Evolutionary conservation across 2,888 invertebrate species (phyloP).

Genomic region (Raillietiella orientalis): DNA sequence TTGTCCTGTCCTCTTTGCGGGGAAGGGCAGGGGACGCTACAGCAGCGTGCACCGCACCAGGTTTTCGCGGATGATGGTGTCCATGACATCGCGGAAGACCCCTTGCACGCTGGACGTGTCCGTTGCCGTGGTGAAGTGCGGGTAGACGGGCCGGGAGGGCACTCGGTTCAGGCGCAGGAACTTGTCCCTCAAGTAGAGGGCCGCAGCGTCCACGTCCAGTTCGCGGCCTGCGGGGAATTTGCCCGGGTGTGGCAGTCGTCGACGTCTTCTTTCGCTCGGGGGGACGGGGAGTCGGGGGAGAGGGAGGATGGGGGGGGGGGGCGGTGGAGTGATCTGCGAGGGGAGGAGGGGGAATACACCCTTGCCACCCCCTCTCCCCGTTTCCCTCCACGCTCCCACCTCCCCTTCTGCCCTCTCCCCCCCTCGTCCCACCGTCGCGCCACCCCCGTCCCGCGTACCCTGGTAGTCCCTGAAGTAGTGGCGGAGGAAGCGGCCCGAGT

Average conservation of each 20-base stretch:
- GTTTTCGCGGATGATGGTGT: conserved; percentile 26
- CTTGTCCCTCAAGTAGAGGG: conserved; percentile 25
- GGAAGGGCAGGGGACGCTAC: no score
- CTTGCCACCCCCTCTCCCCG: no score
- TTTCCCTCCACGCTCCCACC: no score
- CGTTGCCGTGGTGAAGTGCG: conserved; percentile 30
- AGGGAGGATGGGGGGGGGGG: no score
- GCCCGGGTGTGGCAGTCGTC: not conserved
- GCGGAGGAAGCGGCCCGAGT: conserved; percentile 23
- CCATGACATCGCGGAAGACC: conserved; percentile 28
- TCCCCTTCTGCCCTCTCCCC: no score
- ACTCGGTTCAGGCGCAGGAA: conserved; percentile 21
- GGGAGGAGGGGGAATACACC: no score
- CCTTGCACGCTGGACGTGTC: conserved; percentile 29
- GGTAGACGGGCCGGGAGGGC: conserved; percentile 22
- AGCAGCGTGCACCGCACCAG: conserved; percentile 21
- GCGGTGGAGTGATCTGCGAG: no score
- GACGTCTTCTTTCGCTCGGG: no score
- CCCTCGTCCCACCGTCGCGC: no score
- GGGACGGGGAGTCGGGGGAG: no score
- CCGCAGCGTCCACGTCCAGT: conserved; percentile 24
- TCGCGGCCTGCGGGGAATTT: conserved; percentile 20
- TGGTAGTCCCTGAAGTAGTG: conserved; percentile 24
- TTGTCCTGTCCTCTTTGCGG: no score
- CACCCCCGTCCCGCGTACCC: no score